Evolutionary conservation across 2,888 invertebrate species (phyloP).

Genomic region (Nymphalis c-album): DNA sequence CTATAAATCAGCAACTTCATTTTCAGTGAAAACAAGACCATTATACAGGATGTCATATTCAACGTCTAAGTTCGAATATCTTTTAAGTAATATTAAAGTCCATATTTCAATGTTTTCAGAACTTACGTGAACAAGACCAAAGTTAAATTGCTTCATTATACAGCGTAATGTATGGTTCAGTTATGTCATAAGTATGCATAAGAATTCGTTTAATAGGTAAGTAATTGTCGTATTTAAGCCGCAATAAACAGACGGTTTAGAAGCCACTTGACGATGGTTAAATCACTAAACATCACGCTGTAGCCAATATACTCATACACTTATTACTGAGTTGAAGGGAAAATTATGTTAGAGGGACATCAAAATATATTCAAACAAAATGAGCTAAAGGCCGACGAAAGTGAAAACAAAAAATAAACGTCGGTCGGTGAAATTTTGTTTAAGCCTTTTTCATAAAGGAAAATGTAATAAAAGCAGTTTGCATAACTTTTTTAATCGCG

Average conservation of each 20-base stretch:
- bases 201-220: background rate
- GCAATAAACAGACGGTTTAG: no score
- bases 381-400: background rate
- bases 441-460: constrained; percentile 30
- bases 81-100: constrained; percentile 32
- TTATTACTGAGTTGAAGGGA: no score
- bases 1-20: constrained; percentile 52
- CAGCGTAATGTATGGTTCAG: constrained; percentile 10
- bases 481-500: constrained; percentile 66
- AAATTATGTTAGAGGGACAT: no score
- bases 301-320: no score
- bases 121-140: constrained; percentile 25
- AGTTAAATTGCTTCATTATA: constrained; percentile 33
- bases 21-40: constrained; percentile 32
- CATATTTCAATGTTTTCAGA: constrained; percentile 35
- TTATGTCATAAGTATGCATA: background rate
- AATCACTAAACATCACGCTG: no score
- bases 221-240: background rate
- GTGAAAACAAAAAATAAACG: constrained; percentile 24
- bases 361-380: constrained; percentile 3
- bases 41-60: constrained; percentile 27
- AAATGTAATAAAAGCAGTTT: constrained; percentile 46
- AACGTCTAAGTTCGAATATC: constrained; percentile 33
- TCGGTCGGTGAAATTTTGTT: constrained; percentile 15
- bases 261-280: no score